Conservation (phyloP, 2,797 vertebrate species). For the Etheostoma nigrum region DNA sequence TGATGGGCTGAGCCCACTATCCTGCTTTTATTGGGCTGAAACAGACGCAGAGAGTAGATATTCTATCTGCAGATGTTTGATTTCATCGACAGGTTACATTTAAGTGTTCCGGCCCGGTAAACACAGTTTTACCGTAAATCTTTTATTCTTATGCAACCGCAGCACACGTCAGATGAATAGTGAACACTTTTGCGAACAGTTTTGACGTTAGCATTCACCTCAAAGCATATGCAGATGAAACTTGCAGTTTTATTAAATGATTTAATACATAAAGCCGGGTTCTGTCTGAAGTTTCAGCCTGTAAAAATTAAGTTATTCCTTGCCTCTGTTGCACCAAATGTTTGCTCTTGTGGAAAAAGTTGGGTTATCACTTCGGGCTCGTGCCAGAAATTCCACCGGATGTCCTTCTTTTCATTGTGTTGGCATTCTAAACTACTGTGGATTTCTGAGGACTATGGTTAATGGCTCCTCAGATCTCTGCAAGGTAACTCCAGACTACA, state of each 20-base stretch:
- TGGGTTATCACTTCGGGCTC: no score
- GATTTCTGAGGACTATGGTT: no score
- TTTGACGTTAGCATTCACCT: neutral
- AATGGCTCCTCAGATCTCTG: no score
- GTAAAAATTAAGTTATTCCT: no score
- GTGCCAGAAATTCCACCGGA: no score
- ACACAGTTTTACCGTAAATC: neutral
- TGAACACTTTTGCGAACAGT: neutral
- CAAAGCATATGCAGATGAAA: neutral
- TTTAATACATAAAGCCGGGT: neutral
- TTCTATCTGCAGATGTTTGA: neutral
- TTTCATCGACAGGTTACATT: constrained; percentile 11
- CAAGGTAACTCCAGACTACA: no score
- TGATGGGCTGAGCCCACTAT: constrained; percentile 14
- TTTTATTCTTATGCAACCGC: constrained; percentile 1
- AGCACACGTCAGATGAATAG: neutral
- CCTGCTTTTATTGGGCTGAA: constrained; percentile 41
- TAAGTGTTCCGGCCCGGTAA: constrained; percentile 3
- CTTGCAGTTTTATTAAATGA: neutral
- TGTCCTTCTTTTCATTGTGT: no score
- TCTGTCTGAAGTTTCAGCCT: no score
- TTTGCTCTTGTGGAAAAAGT: no score
- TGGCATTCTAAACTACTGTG: no score
- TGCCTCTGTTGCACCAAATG: no score
- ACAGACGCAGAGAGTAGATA: constrained; percentile 20